Evolutionary conservation across 2,888 invertebrate genomes (phyloP), one percentile per base, ranked within the genome.

Genomic region (Parelbella ahira): DNA sequence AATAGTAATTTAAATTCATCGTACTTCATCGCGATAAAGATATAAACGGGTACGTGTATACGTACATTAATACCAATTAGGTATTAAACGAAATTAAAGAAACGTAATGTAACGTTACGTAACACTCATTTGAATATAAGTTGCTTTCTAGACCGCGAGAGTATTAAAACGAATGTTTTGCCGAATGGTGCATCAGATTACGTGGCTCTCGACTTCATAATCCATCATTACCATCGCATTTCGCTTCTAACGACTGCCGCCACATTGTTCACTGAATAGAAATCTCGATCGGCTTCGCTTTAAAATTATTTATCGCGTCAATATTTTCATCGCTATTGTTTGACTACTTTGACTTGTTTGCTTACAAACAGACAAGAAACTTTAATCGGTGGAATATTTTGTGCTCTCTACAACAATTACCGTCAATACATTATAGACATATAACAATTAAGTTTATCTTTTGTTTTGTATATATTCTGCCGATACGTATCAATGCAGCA

Each of bases 1-100:
- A n/a, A n/a, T n/a, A n/a, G 84, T 81, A 80, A 81, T 72, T 74
- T 50, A 69, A 74, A 78, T 69, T 68, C 62, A 73, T 67, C 66
- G 64, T 54, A 50, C 51, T 48, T 39, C 51, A 53, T 43, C 38
- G 47, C 50, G 56, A 68, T 68, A 10, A 37, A 25, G 18, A 66
- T 48, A 48, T 48, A n/a, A n/a, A n/a, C n/a, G n/a, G n/a, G n/a
- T n/a, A n/a, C n/a, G n/a, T n/a, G n/a, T n/a, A n/a, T n/a, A n/a
- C n/a, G n/a, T n/a, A n/a, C n/a, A n/a, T 9, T 37, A 59, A 54
- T 54, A 67, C 60, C 63, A 60, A 69, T 68, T 64, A 13, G 11
- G 63, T 60, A 61, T 52, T 51, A 54, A 50, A 30, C 33, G 24
- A 45, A 39, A 33, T 44, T 45, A 44, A 38, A 23, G 1, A 24